Base-by-base conservation (phyloP, 2,888 invertebrate genomes). In the Candidula unifasciata region DNA sequence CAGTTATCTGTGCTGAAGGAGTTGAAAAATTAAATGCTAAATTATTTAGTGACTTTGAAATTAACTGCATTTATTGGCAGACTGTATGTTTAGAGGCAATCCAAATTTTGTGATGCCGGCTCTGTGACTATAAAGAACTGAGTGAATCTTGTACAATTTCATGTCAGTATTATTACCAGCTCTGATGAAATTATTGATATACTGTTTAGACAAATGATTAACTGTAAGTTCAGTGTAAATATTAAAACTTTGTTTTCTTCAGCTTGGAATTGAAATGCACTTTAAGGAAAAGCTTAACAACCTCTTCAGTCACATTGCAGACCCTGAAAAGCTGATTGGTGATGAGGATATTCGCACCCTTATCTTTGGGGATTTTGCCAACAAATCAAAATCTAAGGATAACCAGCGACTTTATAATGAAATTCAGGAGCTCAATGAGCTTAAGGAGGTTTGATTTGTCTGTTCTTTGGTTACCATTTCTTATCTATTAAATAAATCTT, bases 291-390 rank as follows among this genome's bases (percentile, higher is more conserved):
- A 93, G 88, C 88, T 92, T 80, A 90, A 91, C 86, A 87, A 74
- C 44, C 85, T 93, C 57, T 93, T 93, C 84, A 87, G 89, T 64
- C 92, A 92, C 87, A 90, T 93, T 73, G 89, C 89, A 13, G 88
- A 89, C 30, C 89, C 90, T 6, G 91, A 91, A 57, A 90, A 92
- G 64, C 88, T 90, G 66, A 89, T 92, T n/a, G 86, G 87, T 2
- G 93, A 93, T 84, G 92, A 93, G 74, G 91, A 93, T 83, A 89
- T 93, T 35, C 88, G 93, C 16, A 91, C 91, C 87, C 90, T 93
- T n/a, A 89, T 93, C 89, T 93, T 93, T 89, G 93, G 93, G 1
- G 93, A 93, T 87, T 93, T 91, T 87, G 88, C 92, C 85, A 83
- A 57, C 71, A 85, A 78, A 30, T 89, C 87, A 13, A 91, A 90